Evolutionary conservation across 1,140 invertebrate species (phyloP), one percentile per base, ranked within the genome.

Genomic region (Brachionus manjavacas): DNA sequence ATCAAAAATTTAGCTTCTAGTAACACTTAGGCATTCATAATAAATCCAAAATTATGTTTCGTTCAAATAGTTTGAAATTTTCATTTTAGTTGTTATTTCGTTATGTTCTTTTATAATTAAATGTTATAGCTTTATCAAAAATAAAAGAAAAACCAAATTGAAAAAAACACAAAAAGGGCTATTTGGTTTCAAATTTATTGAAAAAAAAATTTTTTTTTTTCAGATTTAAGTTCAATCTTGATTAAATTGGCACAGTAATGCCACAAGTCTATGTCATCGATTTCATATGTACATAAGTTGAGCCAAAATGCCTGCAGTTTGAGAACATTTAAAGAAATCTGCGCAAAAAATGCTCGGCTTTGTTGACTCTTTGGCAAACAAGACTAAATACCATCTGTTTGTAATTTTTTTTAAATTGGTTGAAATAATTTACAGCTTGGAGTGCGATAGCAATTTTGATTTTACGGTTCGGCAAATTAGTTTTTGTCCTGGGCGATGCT

Each of bases 1-100:
- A 72, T 72, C 68, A 72, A 72, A n/a, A 72, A 41, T 41, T 72
- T 72, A 35, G 68, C 68, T 72, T 72, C 20, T 72, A 72, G 35
- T 72, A 72, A 72, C 35, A 72, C 35, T 41, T 72, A 72, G 68
- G 68, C 28, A 72, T 72, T 39, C 68, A 72, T 72, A 72, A 72
- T 72, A 72, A 39, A 72, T 72, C 68, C 68, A 72, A 72, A 72
- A 72, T 72, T 72, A 72, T 72, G 68, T 20, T 72, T 72, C 23
- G 25, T 31, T 68, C 14, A 31, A 68, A 16, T 39, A 31, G 25
- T 31, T 68, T 68, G 25, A 68, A 31, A 68, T 31, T 31, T 14
- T 31, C 11, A 12, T 31, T 41, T 74, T 43, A 41, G 16, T 43
- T 39, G 14, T 41, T 41, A 25, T 49, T 76, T 76, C 43, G 41